Evolutionary conservation across 2,113 vertebrate genomes (phyloP).

Genomic region (Podocnemis expansa): DNA sequence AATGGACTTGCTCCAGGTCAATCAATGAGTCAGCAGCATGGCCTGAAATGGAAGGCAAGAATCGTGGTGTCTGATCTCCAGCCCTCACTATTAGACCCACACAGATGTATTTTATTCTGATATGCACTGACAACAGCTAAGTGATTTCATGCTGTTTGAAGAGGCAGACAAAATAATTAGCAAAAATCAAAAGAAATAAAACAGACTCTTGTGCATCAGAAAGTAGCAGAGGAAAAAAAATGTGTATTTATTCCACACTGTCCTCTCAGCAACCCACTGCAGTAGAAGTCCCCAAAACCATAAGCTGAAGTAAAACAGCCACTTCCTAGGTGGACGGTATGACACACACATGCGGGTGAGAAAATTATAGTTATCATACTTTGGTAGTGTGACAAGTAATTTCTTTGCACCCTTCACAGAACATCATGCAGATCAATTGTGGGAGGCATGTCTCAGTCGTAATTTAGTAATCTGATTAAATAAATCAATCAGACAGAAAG

Average conservation of each 20-base stretch:
- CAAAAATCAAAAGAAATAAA: constrained; percentile 7
- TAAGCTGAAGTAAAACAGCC: neutral
- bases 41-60: neutral
- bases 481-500: constrained; percentile 66
- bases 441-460: constrained; percentile 72
- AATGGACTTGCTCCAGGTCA: neutral
- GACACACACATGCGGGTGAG: constrained; percentile 58
- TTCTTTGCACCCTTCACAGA: constrained; percentile 37
- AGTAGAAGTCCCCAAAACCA: neutral
- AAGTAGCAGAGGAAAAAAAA: neutral
- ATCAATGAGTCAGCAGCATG: neutral
- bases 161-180: constrained; percentile 11
- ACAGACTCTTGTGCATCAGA: neutral
- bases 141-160: neutral
- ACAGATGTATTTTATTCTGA: neutral
- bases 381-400: constrained; percentile 59
- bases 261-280: neutral
- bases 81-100: fast-evolving
- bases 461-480: constrained; percentile 70
- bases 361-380: constrained; percentile 60
- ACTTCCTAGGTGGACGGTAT: neutral
- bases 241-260: neutral
- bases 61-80: neutral
- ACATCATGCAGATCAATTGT: constrained; percentile 44
- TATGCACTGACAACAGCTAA: neutral